Conservation (phyloP, 2,888 invertebrate genomes). For the Dorcus parallelipipedus region DNA sequence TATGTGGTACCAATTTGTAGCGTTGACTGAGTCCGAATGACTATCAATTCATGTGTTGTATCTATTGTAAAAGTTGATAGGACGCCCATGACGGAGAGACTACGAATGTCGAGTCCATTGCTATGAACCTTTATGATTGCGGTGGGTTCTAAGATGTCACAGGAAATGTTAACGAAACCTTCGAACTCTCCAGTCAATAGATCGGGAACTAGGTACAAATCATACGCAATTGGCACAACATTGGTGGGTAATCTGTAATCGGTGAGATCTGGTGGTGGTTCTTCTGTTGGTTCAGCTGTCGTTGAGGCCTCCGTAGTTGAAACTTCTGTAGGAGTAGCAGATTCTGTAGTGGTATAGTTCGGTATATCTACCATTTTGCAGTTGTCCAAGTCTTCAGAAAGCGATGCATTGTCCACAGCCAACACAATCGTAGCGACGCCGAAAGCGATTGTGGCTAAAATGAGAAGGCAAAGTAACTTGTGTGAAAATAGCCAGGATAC, state of each 20-base stretch:
- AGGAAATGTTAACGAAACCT: constrained; percentile 55
- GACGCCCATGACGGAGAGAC: constrained; percentile 39
- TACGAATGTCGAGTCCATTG: constrained; percentile 55
- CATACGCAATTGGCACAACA: constrained; percentile 63
- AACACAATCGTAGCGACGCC: constrained; percentile 55
- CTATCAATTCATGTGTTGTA: constrained; percentile 34
- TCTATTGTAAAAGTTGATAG: constrained; percentile 28
- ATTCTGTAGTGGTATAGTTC: no score
- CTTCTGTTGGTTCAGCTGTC: constrained; percentile 8
- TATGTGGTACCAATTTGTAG: constrained; percentile 2
- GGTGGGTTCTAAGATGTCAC: constrained; percentile 49
- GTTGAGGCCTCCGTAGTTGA: background rate
- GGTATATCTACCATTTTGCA: constrained; percentile 6
- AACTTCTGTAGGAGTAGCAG: background rate
- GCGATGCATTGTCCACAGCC: constrained; percentile 47
- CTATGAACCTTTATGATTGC: constrained; percentile 59
- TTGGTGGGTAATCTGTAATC: constrained; percentile 57
- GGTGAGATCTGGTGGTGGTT: constrained; percentile 26
- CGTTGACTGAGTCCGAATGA: constrained; percentile 24
- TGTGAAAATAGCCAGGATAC: constrained; percentile 30
- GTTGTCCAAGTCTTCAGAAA: constrained; percentile 29
- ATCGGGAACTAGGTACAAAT: constrained; percentile 65
- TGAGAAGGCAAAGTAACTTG: constrained; percentile 47
- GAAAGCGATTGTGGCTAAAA: constrained; percentile 46
- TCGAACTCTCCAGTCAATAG: constrained; percentile 54